Base-by-base conservation (phyloP, 2,113 vertebrate genomes). In the Psophia crepitans region DNA sequence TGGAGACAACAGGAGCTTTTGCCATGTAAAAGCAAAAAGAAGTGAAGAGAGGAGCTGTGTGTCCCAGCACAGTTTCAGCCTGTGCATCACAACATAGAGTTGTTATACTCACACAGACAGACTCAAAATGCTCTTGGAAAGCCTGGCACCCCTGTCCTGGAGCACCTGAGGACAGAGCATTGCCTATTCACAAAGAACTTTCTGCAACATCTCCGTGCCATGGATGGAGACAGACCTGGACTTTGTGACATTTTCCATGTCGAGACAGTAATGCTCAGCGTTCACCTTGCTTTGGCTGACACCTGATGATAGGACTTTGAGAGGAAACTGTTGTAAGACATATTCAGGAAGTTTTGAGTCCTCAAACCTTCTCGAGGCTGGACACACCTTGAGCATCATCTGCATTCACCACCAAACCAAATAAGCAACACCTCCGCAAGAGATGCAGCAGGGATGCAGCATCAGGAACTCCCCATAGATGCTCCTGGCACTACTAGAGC, bases 1-100 rank as follows among this genome's bases (percentile, higher is more conserved):
- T 90, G 85, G 75, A 78, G 56, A 66, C 73, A 75, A 73, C 46
- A 66, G 33, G 24, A 92, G 68, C 70, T 93, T 96, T 93, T 92
- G 77, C 85, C 48, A 18, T 56, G 80, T 65, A 82, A 89, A 96
- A 96, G 60, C 71, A 64, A 77, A 75, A 79, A 65, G 44, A 90
- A 93, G 49, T 58, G 49, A 84, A 87, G 60, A 94, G 70, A 90
- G 58, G 24, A 84, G 43, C 44, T 89, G 21, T 37, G 51, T 66
- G 89, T 91, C 95, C 78, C 91, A 60, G 83, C 69, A 58, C 71
- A 75, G 71, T 44, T 79, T 80, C 44, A 95, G 8, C 80, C 82
- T 94, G 43, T 83, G 84, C 70, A 58, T 27, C 7, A 5, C 82
- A 73, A 37, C 39, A 57, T 58, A 44, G 69, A 84, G 32, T 30